phyloP scores from a whole-genome alignment of 2,797 vertebrate genomes.

The Oceanodroma leucorhoa region DNA sequence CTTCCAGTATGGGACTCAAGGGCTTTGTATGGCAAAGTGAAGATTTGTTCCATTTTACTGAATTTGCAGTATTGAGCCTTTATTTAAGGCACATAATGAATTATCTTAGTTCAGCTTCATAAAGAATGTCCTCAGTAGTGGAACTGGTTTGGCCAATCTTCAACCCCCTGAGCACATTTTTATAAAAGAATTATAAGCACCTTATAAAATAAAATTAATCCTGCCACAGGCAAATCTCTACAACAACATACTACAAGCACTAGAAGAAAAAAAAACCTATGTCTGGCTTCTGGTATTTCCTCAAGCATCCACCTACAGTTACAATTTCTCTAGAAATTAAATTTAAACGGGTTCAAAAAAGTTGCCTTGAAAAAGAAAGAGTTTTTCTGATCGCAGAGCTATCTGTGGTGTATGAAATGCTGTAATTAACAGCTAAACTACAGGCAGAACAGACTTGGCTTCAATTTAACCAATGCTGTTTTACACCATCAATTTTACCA shows the following conservation, averaged over 20 bases:
- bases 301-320: not conserved
- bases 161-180: not conserved
- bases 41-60: not conserved
- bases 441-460: not conserved
- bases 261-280: not conserved
- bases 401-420: not conserved
- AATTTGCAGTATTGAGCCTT: not conserved
- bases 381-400: not conserved
- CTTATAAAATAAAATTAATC: not conserved
- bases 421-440: not conserved
- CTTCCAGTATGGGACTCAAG: not conserved
- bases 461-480: not conserved
- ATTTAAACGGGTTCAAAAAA: slow-evolving; percentile 29
- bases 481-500: not conserved
- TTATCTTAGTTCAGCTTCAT: not conserved
- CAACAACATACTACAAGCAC: not conserved
- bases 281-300: not conserved
- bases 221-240: not conserved
- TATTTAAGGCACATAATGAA: not conserved
- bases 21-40: not conserved
- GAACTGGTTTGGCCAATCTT: not conserved
- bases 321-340: not conserved
- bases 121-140: not conserved
- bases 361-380: not conserved
- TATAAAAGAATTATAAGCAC: not conserved